These are phyloP conservation scores for Hemistola chrysoprasaria DNA, from an alignment of 2,888 invertebrate genomes.

Conservation along the genomic window DNA sequence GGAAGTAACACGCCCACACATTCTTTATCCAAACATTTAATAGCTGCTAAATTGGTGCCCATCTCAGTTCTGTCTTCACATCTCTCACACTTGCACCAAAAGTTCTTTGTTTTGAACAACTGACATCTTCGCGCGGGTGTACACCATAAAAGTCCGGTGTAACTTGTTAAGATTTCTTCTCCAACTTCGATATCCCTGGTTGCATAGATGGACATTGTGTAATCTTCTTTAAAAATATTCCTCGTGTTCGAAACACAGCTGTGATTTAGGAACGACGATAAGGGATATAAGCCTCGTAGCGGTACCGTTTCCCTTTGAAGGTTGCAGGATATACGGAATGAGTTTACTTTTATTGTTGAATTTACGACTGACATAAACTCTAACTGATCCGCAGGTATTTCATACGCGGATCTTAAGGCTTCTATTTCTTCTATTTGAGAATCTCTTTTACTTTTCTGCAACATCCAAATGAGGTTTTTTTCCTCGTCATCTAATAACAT, in stretches of 20 bases:
- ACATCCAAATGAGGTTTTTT: constrained; percentile 60
- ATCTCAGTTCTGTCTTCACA: constrained; percentile 85
- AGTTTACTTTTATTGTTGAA: constrained; percentile 83
- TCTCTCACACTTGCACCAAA: constrained; percentile 84
- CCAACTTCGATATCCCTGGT: constrained; percentile 79
- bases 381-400: constrained; percentile 74
- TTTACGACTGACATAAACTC: constrained; percentile 76
- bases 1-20: constrained; percentile 81
- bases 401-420: constrained; percentile 48
- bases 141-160: constrained; percentile 86
- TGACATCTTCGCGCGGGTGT: constrained; percentile 83
- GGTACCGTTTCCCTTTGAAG: constrained; percentile 53
- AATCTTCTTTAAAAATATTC: constrained; percentile 80
- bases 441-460: constrained; percentile 62
- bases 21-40: constrained; percentile 75
- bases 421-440: constrained; percentile 74
- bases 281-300: constrained; percentile 84
- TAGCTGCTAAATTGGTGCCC: constrained; percentile 77
- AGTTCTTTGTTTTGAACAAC: constrained; percentile 84
- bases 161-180: constrained; percentile 85
- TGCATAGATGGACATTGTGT: constrained; percentile 82
- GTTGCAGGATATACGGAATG: constrained; percentile 80
- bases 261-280: constrained; percentile 86
- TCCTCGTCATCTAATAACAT: constrained; percentile 58
- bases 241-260: constrained; percentile 86